phyloP scores from a whole-genome alignment of 2,113 vertebrate genomes.

The Eubucco bourcierii region DNA sequence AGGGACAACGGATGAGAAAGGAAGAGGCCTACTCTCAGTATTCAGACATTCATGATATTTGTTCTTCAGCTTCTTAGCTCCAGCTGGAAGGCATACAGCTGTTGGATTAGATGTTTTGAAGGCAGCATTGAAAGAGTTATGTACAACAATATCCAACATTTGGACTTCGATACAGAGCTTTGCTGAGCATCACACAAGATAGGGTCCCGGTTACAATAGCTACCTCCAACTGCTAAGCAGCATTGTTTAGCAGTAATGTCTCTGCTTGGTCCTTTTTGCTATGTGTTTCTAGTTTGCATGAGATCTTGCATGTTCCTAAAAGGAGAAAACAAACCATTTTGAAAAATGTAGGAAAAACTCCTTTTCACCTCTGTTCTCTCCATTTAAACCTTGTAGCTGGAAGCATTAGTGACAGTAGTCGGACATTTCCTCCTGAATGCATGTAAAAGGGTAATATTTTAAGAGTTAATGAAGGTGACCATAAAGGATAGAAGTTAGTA shows the following conservation, averaged over 20 bases:
- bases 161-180: not conserved
- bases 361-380: not conserved
- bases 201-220: not conserved
- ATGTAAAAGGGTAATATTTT: not conserved
- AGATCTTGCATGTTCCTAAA: not conserved
- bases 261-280: not conserved
- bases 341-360: not conserved
- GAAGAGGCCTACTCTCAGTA: not conserved
- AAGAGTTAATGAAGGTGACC: not conserved
- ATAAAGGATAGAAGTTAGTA: not conserved
- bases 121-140: not conserved
- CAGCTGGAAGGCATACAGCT: not conserved
- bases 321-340: not conserved
- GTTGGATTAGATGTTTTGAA: not conserved
- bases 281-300: not conserved
- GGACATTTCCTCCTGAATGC: not conserved
- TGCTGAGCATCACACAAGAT: not conserved
- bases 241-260: not conserved
- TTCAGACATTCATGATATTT: not conserved
- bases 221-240: not conserved
- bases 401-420: not conserved
- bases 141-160: not conserved
- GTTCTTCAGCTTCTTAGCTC: not conserved
- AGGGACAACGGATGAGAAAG: not conserved
- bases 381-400: not conserved